Evolutionary conservation across 1,140 invertebrate species (phyloP).

Genomic region (Drosophila lacertosa): DNA sequence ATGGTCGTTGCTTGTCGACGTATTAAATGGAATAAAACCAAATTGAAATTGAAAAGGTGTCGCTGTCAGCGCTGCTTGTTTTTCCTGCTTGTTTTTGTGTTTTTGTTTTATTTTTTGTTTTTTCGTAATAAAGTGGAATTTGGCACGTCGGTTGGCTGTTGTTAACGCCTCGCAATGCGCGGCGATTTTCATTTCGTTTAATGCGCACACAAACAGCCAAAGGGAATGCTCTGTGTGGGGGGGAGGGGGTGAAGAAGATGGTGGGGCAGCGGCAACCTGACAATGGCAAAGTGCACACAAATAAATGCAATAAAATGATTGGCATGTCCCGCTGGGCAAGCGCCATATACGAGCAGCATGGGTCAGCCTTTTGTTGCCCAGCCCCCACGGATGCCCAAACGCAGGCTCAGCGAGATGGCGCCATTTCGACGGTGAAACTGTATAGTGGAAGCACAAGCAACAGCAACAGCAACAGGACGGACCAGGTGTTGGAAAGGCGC

Average conservation of each 20-base stretch:
- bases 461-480: slow-evolving; percentile 8
- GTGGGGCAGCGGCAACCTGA: slow-evolving; percentile 36
- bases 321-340: slow-evolving; percentile 65
- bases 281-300: slow-evolving; percentile 79
- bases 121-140: slow-evolving; percentile 79
- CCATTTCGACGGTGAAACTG: too few relatives aligned
- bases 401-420: not conserved
- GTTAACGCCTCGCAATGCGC: slow-evolving; percentile 67
- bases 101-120: slow-evolving; percentile 52
- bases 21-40: slow-evolving; percentile 81
- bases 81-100: slow-evolving; percentile 13
- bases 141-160: slow-evolving; percentile 73
- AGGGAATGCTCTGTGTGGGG: slow-evolving; percentile 6
- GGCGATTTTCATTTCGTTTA: slow-evolving; percentile 79
- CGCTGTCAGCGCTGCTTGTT: slow-evolving; percentile 57
- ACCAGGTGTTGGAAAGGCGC: slow-evolving; percentile 60
- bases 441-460: not conserved
- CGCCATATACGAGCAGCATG: slow-evolving; percentile 6
- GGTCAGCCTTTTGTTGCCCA: slow-evolving; percentile 46
- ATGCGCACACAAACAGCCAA: slow-evolving; percentile 56
- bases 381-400: slow-evolving; percentile 14
- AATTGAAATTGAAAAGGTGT: slow-evolving; percentile 81
- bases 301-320: slow-evolving; percentile 82
- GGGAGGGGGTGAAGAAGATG: too few relatives aligned
- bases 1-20: slow-evolving; percentile 32